Evolutionary conservation across 2,888 invertebrate species (phyloP).

Genomic region (Metalampra italica): DNA sequence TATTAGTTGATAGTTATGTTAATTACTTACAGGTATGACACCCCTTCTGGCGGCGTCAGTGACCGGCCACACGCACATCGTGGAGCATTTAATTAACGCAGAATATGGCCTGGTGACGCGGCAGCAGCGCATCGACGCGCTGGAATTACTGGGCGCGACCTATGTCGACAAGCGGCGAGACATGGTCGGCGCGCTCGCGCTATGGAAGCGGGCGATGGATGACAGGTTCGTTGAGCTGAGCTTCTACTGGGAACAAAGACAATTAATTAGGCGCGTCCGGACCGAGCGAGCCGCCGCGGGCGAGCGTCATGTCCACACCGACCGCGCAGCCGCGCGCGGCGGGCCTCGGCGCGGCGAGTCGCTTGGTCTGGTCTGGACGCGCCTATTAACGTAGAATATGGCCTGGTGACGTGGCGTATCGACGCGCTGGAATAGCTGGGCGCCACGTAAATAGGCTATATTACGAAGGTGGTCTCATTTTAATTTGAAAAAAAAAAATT

Average conservation of each 20-base stretch:
- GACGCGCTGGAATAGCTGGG: conserved; percentile 95
- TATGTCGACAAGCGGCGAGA: conserved; percentile 98
- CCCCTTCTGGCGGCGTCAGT: conserved; percentile 95
- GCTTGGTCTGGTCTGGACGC: too few relatives aligned
- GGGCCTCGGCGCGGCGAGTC: too few relatives aligned
- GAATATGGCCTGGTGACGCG: conserved; percentile 86
- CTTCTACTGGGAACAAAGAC: too few relatives aligned
- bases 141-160: conserved; percentile 95
- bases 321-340: too few relatives aligned
- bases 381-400: conserved; percentile 86
- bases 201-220: conserved; percentile 95
- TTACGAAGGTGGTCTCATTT: too few relatives aligned
- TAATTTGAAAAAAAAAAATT: too few relatives aligned
- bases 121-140: conserved; percentile 90
- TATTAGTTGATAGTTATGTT: too few relatives aligned
- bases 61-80: conserved; percentile 94
- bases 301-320: too few relatives aligned
- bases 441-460: too few relatives aligned
- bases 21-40: conserved; percentile 92
- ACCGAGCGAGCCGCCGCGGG: too few relatives aligned
- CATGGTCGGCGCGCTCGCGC: conserved; percentile 91
- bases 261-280: too few relatives aligned
- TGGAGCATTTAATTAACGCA: conserved; percentile 91
- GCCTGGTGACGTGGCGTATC: conserved; percentile 88
- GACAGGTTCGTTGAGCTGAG: conserved; percentile 84